Percentiles rank a stretch among this genome's conserved stretches.
phyloP scores from a whole-genome alignment of 2,888 invertebrate species.

The Dynastes hyllus region DNA sequence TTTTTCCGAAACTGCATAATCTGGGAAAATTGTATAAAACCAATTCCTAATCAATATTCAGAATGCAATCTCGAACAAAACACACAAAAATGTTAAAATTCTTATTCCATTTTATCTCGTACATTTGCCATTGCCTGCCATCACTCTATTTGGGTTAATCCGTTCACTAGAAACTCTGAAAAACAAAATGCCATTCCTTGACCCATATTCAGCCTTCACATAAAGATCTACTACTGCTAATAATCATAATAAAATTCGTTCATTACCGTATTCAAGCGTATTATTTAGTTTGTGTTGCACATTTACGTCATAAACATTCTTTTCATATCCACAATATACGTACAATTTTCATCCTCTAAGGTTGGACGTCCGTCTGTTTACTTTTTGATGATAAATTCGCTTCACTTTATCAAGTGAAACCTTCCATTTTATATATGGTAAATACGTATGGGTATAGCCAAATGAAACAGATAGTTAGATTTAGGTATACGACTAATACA shows the following conservation, averaged over 20 bases:
- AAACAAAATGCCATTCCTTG: conserved; percentile 40
- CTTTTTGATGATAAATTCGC: no score
- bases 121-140: background rate
- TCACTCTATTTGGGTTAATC: conserved; percentile 13
- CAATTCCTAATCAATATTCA: background rate
- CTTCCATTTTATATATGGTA: no score
- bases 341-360: no score
- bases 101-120: background rate
- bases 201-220: conserved; percentile 28
- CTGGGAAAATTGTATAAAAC: background rate
- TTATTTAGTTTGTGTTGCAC: no score
- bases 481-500: no score
- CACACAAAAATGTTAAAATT: background rate
- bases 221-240: conserved; percentile 3
- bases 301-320: no score
- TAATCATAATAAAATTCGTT: conserved; percentile 4
- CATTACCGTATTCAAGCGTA: background rate
- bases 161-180: conserved; percentile 23
- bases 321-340: no score
- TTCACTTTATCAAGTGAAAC: no score
- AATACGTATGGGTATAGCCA: no score
- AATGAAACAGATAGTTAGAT: no score
- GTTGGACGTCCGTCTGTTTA: no score
- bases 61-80: background rate
- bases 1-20: no score